Conservation (phyloP, 1,140 invertebrate species). For the Kradibia gibbosae region DNA sequence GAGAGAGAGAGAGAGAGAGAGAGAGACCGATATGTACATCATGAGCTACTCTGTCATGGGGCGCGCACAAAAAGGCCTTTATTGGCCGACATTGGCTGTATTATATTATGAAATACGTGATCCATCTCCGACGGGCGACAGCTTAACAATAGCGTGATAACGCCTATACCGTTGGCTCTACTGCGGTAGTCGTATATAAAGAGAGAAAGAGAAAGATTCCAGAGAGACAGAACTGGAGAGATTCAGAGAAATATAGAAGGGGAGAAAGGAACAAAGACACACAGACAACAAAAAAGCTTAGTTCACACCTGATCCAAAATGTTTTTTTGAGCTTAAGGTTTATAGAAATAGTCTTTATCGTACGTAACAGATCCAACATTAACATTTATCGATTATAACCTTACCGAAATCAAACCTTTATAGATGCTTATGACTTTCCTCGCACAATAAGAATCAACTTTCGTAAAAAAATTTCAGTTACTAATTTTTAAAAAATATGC, state of each 20-base stretch:
- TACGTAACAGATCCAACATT: background rate
- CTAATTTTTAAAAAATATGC: background rate
- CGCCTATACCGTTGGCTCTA: constrained; percentile 49
- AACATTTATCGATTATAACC: constrained; percentile 14
- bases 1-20: background rate
- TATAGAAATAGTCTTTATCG: background rate
- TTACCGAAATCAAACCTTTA: background rate
- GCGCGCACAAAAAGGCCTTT: constrained; percentile 64
- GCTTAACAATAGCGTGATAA: constrained; percentile 65
- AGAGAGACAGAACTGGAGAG: too few species aligned
- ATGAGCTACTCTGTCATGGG: constrained; percentile 63
- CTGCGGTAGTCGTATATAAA: background rate
- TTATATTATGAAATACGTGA: constrained; percentile 67
- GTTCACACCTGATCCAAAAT: background rate
- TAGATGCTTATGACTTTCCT: background rate
- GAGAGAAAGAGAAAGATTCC: background rate
- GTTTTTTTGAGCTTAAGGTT: background rate
- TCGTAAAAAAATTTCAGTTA: background rate
- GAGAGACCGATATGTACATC: constrained; percentile 5
- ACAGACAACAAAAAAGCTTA: background rate
- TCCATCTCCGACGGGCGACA: constrained; percentile 68
- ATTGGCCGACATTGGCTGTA: constrained; percentile 66
- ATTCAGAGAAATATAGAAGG: background rate
- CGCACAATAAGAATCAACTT: background rate
- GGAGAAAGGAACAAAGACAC: background rate